Evolutionary conservation across 2,797 vertebrate species (phyloP).

Genomic region (Taenioides sp.): DNA sequence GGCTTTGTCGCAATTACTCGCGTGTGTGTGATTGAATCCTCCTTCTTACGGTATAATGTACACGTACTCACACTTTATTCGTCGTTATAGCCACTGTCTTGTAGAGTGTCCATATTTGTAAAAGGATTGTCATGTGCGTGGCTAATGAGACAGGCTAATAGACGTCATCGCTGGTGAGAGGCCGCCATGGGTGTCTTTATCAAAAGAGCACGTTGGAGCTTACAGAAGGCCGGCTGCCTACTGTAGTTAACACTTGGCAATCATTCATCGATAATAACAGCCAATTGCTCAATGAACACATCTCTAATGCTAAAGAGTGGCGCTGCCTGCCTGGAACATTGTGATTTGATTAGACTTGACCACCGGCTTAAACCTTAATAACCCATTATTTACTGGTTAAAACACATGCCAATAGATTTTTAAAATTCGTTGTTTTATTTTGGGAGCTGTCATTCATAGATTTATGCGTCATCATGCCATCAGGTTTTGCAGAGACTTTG

Average conservation of each 20-base stretch:
- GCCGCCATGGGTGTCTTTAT: constrained; percentile 63
- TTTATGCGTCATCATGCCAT: constrained; percentile 47
- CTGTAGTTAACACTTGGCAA: constrained; percentile 5
- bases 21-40: neutral
- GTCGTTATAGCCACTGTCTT: neutral
- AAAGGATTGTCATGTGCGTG: constrained; percentile 19
- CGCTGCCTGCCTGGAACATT: no score
- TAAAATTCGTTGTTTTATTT: constrained; percentile 19
- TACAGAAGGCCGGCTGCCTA: constrained; percentile 34
- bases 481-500: constrained; percentile 50
- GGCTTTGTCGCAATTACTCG: constrained; percentile 25
- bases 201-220: constrained; percentile 55
- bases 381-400: neutral
- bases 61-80: neutral
- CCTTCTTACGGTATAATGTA: neutral
- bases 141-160: constrained; percentile 51
- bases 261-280: constrained; percentile 1
- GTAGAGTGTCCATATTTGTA: neutral
- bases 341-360: neutral
- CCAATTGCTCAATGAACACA: neutral
- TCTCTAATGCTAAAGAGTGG: neutral
- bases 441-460: constrained; percentile 27
- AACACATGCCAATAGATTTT: neutral
- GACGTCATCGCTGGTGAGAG: constrained; percentile 68
- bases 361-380: neutral